Percentiles rank a stretch among this genome's conserved stretches.
phyloP scores from a whole-genome alignment of 2,113 vertebrate species.

The Lagopus leucura region DNA sequence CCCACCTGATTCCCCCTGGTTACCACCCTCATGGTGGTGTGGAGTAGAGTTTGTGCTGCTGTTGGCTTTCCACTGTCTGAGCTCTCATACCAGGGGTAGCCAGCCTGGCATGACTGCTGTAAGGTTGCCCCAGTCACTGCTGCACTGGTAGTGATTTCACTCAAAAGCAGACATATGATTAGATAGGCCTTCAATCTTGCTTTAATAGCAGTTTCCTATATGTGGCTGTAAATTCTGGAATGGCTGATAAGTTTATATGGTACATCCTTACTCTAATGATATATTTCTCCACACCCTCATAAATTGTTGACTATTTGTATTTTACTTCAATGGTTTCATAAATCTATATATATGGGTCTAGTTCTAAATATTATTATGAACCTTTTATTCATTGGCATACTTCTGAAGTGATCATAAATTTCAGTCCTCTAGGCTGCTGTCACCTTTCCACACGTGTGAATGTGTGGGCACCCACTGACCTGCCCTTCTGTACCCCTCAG shows the following conservation, averaged over 20 bases:
- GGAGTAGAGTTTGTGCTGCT: neutral
- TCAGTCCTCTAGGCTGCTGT: neutral
- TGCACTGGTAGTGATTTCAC: neutral
- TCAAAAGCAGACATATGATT: constrained; percentile 9
- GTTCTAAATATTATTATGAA: constrained; percentile 46
- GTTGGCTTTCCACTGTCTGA: neutral
- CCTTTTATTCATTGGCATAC: neutral
- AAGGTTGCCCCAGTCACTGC: neutral
- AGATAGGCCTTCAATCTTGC: constrained; percentile 42
- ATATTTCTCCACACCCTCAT: constrained; percentile 44
- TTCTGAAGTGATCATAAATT: constrained; percentile 13
- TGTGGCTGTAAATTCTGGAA: constrained; percentile 45
- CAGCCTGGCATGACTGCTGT: neutral
- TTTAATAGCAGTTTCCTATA: constrained; percentile 41
- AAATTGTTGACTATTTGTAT: constrained; percentile 55
- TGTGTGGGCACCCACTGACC: neutral
- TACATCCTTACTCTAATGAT: constrained; percentile 39
- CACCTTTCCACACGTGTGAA: neutral
- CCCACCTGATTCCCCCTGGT: neutral
- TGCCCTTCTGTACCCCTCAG: neutral
- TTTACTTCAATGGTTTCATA: constrained; percentile 59
- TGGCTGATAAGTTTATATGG: constrained; percentile 37
- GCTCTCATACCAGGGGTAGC: neutral
- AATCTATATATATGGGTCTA: constrained; percentile 48
- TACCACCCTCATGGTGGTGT: neutral